Evolutionary conservation across 1,140 invertebrate species (phyloP).

Genomic region (Branchinecta lindahli): DNA sequence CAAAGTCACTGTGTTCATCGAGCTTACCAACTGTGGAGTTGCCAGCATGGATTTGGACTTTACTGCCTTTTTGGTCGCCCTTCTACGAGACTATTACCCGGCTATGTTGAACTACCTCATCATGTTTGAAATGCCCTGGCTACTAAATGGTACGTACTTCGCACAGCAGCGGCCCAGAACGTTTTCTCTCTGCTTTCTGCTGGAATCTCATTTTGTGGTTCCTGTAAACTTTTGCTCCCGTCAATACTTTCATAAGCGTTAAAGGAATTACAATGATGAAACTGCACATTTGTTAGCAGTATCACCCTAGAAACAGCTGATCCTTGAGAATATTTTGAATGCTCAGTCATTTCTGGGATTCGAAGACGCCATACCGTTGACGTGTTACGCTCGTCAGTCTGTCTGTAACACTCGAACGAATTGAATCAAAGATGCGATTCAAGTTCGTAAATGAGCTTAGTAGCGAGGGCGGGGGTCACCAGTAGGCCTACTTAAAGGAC

Average conservation of each 20-base stretch:
- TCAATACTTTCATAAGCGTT: constrained; percentile 11
- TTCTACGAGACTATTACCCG: constrained; percentile 82
- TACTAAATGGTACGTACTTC: constrained; percentile 53
- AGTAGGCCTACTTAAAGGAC: too few relatives aligned
- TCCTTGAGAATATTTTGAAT: too few relatives aligned
- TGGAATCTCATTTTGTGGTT: neutral
- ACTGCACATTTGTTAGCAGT: too few relatives aligned
- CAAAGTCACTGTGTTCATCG: constrained; percentile 69
- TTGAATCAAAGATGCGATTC: too few relatives aligned
- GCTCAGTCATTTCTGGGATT: too few relatives aligned
- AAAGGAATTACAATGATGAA: neutral
- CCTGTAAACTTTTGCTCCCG: neutral
- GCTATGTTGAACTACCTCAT: constrained; percentile 77
- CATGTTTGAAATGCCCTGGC: constrained; percentile 88
- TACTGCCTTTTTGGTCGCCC: constrained; percentile 55
- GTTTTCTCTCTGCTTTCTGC: neutral
- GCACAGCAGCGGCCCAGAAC: neutral
- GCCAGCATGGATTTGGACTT: constrained; percentile 72
- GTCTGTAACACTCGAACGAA: too few relatives aligned
- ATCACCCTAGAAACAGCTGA: too few relatives aligned
- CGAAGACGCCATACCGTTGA: too few relatives aligned
- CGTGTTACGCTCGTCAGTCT: too few relatives aligned
- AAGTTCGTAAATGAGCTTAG: too few relatives aligned
- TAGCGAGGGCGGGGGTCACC: too few relatives aligned
- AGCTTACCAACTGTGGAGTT: constrained; percentile 68